A percentile compares a stretch with the other conserved stretches of the same genome.
phyloP scores from a whole-genome alignment of 2,113 vertebrate genomes.

The Tor tambroides region DNA sequence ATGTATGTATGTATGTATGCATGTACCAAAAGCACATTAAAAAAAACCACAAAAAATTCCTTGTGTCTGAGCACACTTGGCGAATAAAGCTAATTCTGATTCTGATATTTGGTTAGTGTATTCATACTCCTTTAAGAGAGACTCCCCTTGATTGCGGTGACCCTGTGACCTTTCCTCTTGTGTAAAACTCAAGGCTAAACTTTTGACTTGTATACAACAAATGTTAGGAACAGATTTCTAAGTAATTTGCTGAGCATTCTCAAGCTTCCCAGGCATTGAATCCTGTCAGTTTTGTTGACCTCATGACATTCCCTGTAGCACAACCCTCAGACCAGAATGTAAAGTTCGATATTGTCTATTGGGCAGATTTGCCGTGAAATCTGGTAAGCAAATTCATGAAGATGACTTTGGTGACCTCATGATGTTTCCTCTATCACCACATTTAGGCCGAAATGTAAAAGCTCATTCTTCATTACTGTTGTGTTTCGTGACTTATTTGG shows the following conservation, averaged over 20 bases:
- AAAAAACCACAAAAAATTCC: too few relatives aligned
- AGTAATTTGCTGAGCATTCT: neutral
- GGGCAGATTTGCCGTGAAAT: too few relatives aligned
- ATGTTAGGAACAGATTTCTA: neutral
- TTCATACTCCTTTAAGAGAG: neutral
- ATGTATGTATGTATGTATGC: too few relatives aligned
- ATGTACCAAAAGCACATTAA: too few relatives aligned
- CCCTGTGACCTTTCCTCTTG: neutral
- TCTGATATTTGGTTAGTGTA: neutral
- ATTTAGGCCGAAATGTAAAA: neutral
- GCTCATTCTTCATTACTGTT: neutral
- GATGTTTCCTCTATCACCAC: neutral
- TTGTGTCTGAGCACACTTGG: too few relatives aligned
- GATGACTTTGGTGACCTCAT: neutral
- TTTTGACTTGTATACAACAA: neutral
- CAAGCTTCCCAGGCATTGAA: neutral
- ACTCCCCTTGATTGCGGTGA: neutral
- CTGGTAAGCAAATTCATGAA: neutral
- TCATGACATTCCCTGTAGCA: neutral
- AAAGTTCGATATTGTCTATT: neutral
- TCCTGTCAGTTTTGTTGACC: neutral
- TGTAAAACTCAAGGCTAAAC: neutral
- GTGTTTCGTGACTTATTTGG: too few relatives aligned
- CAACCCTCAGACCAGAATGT: neutral
- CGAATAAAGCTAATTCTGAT: too few relatives aligned